These are phyloP conservation scores for Brienomyrus brachyistius DNA, from an alignment of 2,113 vertebrate genomes.

Conservation along the genomic window DNA sequence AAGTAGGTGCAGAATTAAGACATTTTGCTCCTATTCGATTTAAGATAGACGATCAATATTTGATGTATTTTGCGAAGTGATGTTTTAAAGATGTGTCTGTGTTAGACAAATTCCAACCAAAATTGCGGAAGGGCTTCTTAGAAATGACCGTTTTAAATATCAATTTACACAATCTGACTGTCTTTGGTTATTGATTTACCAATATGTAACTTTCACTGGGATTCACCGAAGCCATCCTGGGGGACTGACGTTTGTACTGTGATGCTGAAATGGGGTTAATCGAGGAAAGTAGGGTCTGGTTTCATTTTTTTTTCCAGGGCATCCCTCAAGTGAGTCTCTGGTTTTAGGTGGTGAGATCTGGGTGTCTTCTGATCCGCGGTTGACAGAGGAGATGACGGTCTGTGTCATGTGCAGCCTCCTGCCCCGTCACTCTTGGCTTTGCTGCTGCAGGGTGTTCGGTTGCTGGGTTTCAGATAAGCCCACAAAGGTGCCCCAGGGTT, in stretches of 20 bases:
- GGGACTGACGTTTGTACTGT: neutral
- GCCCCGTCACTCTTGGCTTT: neutral
- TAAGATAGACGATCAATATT: neutral
- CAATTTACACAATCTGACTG: neutral
- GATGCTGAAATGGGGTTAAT: constrained; percentile 2
- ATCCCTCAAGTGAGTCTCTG: constrained; percentile 8
- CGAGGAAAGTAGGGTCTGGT: neutral
- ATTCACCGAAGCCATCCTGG: neutral
- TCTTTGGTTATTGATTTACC: neutral
- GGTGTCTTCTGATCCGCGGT: neutral
- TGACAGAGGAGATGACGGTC: neutral
- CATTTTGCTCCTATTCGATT: neutral
- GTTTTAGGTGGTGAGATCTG: constrained; percentile 4
- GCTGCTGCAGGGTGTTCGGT: neutral
- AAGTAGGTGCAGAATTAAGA: neutral
- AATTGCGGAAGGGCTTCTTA: neutral
- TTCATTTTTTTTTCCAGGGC: neutral
- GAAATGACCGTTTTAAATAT: neutral
- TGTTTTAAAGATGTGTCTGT: neutral
- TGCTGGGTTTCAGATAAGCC: neutral
- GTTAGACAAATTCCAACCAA: neutral
- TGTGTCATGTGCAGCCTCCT: neutral
- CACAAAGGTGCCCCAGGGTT: neutral
- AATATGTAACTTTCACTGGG: neutral
- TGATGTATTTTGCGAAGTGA: neutral